Evolutionary conservation across 2,113 vertebrate genomes (phyloP), one percentile per base, ranked within the genome.

Genomic region (Oceanites oceanicus): DNA sequence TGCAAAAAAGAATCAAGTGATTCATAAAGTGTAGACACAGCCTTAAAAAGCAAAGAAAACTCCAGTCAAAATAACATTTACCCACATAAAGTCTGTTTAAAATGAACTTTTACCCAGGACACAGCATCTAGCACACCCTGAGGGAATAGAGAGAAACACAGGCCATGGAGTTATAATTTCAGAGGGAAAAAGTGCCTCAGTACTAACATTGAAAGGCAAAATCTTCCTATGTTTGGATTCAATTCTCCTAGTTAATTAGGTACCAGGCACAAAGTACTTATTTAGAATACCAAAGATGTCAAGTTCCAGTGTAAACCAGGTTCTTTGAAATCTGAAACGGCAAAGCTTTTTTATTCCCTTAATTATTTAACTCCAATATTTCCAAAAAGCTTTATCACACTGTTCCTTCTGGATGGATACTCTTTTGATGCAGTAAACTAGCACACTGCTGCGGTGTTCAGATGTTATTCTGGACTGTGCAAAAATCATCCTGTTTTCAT

Each of bases 11-110:
- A 74, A 65, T 93, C 91, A 62, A 63, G n/a, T 53, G 97, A 94
- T 47, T 97, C 96, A 92, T 97, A 98, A 86, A 98, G 58, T 1
- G 58, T 63, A 93, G 93, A 98, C 29, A 86, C n/a, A 78, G 94
- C 94, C 98, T 97, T 86, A 53, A 95, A 97, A 97, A 92, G 21
- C n/a, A 86, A 96, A 84, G 38, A 79, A 93, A 92, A 86, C 10
- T 17, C 15, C 72, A 79, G 61, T 95, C 63, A 94, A 92, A 63
- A 70, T 42, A 73, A 88, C 13, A 76, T 82, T 18, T 49, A 75
- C 13, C 16, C 16, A 27, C 14, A 27, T 47, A 11, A 79, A 92
- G 11, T 53, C 17, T 32, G 32, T 38, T 50, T 42, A 82, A 88
- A 85, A 85, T 16, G 2, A 93, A 90, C 61, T 85, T 90, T 34